Evolutionary conservation across 2,113 vertebrate genomes (phyloP), one percentile per base, ranked within the genome.

Genomic region (Phalacrocorax aristotelis): DNA sequence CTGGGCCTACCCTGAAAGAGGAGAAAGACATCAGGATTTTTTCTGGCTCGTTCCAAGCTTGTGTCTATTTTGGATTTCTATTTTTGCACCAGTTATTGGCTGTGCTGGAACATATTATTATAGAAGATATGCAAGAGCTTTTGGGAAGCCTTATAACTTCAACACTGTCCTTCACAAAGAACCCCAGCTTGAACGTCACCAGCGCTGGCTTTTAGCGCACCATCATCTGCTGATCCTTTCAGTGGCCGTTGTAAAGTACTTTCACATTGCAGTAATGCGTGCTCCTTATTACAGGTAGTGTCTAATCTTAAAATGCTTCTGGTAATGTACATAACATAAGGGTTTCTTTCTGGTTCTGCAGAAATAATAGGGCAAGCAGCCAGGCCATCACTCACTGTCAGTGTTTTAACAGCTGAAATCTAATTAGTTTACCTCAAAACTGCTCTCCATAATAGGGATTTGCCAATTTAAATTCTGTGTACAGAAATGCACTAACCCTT

Each of bases 401-500:
- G 70, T 80, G 51, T 66, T 78, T 90, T 94, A 96, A 64, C 76
- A 75, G 87, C 93, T 93, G 65, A 66, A 97, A 95, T 89, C 80
- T 64, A 89, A 94, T 97, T 96, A 86, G 34, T 70, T 94, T 95
- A 95, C 96, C 93, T 96, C 89, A 92, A 89, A 96, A 52, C 34
- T 78, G 51, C 75, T 95, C 36, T 61, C 71, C 92, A 1, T 81
- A 82, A 75, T 76, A 91, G 30, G 40, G 75, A 55, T 93, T 86
- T 96, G 40, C 64, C 78, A 77, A 8, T 95, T 94, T 42, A 58
- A 66, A 64, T 96, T 95, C 76, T 82, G 6, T 57, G 36, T 62
- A 51, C 40, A 96, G 66, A 83, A 95, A 97, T 84, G 84, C 61
- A 70, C 52, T 51, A 75, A 65, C 68, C 36, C 29, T 21, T 87